Evolutionary conservation across 2,797 vertebrate genomes (phyloP).

Genomic region (Glyptemys insculpta): DNA sequence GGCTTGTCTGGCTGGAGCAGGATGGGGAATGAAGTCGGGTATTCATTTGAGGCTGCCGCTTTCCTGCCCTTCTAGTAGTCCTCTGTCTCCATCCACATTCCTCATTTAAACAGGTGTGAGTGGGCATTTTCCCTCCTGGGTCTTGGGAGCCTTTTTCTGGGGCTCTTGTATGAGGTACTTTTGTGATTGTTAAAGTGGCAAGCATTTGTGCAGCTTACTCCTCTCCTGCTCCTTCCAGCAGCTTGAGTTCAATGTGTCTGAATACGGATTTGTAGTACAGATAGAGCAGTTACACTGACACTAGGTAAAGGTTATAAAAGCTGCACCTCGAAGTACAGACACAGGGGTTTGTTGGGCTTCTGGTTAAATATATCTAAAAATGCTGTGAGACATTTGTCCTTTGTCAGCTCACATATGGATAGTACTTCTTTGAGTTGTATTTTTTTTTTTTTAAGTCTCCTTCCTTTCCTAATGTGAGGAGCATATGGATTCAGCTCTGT

Average conservation of each 20-base stretch:
- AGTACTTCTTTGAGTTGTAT: neutral
- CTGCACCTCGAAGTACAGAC: neutral
- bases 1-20: neutral
- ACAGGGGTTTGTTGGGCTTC: neutral
- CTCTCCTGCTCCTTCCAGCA: neutral
- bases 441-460: neutral
- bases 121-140: neutral
- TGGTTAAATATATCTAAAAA: neutral
- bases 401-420: neutral
- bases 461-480: neutral
- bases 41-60: neutral
- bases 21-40: neutral
- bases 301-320: neutral
- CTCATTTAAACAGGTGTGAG: neutral
- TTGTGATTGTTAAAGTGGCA: neutral
- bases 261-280: neutral
- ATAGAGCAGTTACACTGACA: neutral
- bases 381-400: neutral
- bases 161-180: neutral
- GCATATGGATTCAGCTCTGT: neutral
- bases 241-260: neutral
- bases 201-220: neutral
- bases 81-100: neutral
- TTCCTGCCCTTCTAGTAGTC: neutral
- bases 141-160: neutral